Evolutionary conservation across 2,888 invertebrate genomes (phyloP).

Genomic region (Horisme vitalbata): DNA sequence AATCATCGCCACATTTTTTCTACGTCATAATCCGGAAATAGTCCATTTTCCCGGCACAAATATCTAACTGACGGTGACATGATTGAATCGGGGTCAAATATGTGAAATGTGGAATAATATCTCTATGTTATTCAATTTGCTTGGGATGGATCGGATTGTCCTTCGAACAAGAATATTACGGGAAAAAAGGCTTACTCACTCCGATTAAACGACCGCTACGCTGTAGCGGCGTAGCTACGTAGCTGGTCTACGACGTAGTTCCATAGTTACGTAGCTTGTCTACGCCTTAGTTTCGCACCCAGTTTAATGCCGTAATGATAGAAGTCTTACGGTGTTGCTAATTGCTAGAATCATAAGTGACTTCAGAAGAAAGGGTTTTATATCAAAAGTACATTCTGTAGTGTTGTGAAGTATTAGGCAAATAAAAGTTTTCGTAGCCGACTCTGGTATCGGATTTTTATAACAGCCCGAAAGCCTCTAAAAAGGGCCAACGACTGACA

Average conservation of each 20-base stretch:
- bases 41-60: conserved; percentile 30
- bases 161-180: conserved; percentile 12
- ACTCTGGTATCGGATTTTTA: too few relatives aligned
- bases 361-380: too few relatives aligned
- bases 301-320: too few relatives aligned
- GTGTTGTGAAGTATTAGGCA: too few relatives aligned
- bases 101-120: conserved; percentile 41
- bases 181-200: neutral
- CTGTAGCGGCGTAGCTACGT: neutral
- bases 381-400: too few relatives aligned
- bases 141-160: conserved; percentile 46
- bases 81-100: conserved; percentile 43
- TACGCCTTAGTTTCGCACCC: too few relatives aligned
- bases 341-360: too few relatives aligned
- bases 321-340: too few relatives aligned
- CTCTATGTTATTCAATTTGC: conserved; percentile 47
- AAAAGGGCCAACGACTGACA: too few relatives aligned
- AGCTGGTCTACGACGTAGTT: neutral
- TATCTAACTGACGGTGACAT: conserved; percentile 38
- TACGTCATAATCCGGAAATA: conserved; percentile 28
- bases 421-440: too few relatives aligned
- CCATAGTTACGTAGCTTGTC: too few relatives aligned
- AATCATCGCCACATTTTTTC: conserved; percentile 20
- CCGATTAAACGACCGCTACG: neutral
- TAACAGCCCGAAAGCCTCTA: too few relatives aligned